Percentiles rank a stretch among this genome's conserved stretches.
These are phyloP conservation scores for Montipora capricornis DNA, from an alignment of 64 coral and sea anemone genomes.

Conservation along the genomic window DNA sequence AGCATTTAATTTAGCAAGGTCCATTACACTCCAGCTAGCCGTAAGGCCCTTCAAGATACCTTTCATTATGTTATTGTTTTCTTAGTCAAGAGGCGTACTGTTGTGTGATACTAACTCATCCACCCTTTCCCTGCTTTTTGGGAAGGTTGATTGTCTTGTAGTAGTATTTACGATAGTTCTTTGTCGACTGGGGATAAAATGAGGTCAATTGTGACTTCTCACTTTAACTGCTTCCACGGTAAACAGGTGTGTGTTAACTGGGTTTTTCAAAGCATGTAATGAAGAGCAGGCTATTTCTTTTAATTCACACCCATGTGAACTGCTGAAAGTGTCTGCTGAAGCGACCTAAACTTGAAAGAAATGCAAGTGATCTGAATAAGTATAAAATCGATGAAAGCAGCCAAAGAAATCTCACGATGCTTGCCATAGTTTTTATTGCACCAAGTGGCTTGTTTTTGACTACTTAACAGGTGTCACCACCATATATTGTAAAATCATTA, in stretches of 20 bases:
- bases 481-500: not conserved
- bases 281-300: not conserved
- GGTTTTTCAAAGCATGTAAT: constrained; percentile 21
- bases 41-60: not conserved
- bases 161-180: no score
- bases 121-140: no score
- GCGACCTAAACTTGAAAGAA: not conserved
- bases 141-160: no score
- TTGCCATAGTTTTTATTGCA: not conserved
- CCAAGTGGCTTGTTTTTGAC: not conserved
- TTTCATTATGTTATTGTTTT: not conserved
- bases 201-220: no score
- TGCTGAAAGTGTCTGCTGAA: not conserved
- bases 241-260: not conserved
- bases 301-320: not conserved
- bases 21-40: no score
- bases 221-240: no score
- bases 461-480: not conserved
- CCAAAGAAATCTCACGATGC: not conserved
- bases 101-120: not conserved
- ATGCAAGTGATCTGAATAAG: not conserved
- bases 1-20: not conserved
- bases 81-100: not conserved
- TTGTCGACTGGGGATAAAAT: no score
- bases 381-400: not conserved